Conservation (phyloP, 2,888 invertebrate genomes). For the Sphaerophoria taeniata region DNA sequence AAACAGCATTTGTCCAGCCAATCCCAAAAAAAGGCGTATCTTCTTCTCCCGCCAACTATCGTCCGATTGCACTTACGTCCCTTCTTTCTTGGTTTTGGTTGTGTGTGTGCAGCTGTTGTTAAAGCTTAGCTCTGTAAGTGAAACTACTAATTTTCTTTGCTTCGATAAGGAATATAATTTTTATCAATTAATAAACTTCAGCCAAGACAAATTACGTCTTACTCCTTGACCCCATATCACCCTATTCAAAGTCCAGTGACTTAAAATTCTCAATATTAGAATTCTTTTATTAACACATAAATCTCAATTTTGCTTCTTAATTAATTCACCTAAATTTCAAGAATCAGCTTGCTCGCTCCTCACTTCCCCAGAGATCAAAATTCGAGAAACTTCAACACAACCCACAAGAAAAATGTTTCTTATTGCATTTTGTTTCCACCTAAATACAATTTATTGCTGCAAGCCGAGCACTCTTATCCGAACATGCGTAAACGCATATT, state of each 20-base stretch:
- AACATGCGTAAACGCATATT: conserved; percentile 28
- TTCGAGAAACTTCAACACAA: neutral
- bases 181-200: conserved; percentile 30
- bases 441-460: conserved; percentile 67
- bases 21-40: too few species aligned
- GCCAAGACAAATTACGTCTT: conserved; percentile 29
- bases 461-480: neutral
- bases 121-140: too few species aligned
- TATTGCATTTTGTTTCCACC: conserved; percentile 64
- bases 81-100: too few species aligned
- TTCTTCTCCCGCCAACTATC: too few species aligned
- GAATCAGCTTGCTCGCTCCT: conserved; percentile 48
- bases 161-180: neutral
- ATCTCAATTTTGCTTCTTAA: conserved; percentile 82
- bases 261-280: conserved; percentile 58
- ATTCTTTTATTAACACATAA: conserved; percentile 80
- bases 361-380: conserved; percentile 8
- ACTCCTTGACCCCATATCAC: neutral
- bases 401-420: conserved; percentile 49
- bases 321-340: conserved; percentile 80
- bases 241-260: conserved; percentile 19
- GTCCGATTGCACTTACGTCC: too few species aligned
- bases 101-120: too few species aligned
- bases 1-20: too few species aligned
- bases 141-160: neutral